Evolutionary conservation across 2,888 invertebrate genomes (phyloP).

Genomic region (Gastrophysa polygoni): DNA sequence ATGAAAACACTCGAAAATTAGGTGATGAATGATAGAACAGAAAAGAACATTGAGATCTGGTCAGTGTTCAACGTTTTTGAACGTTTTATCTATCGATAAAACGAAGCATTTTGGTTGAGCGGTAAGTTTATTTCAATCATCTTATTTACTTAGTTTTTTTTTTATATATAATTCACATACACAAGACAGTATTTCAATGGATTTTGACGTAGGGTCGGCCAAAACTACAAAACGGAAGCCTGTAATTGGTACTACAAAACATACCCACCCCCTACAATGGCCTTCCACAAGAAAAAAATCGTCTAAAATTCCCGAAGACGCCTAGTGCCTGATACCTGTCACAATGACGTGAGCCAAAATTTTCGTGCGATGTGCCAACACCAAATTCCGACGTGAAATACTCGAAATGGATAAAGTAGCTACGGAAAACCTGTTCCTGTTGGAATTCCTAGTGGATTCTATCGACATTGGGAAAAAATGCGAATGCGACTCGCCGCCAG

Average conservation of each 20-base stretch:
- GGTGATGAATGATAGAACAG: no score
- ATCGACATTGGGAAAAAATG: conserved; percentile 48
- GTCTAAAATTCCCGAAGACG: conserved; percentile 12
- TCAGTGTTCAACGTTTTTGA: no score
- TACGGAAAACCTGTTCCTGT: conserved; percentile 66
- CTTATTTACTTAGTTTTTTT: background rate
- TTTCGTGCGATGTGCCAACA: background rate
- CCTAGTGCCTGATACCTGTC: background rate
- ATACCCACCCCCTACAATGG: conserved; percentile 61
- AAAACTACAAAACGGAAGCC: conserved; percentile 63
- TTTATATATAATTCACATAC: conserved; percentile 22
- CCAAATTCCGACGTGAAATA: conserved; percentile 1
- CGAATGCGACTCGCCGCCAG: conserved; percentile 51
- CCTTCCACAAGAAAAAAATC: conserved; percentile 40
- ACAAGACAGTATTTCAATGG: background rate
- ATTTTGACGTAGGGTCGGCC: conserved; percentile 58
- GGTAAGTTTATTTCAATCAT: background rate
- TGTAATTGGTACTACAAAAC: conserved; percentile 65
- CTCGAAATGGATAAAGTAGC: conserved; percentile 58
- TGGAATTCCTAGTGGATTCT: conserved; percentile 69
- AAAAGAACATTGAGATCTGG: no score
- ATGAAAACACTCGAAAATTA: no score
- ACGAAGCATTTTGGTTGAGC: no score
- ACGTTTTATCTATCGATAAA: no score
- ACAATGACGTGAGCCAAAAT: conserved; percentile 10